Evolutionary conservation across 2,113 vertebrate genomes (phyloP), one percentile per base, ranked within the genome.

Genomic region (Theropithecus gelada): DNA sequence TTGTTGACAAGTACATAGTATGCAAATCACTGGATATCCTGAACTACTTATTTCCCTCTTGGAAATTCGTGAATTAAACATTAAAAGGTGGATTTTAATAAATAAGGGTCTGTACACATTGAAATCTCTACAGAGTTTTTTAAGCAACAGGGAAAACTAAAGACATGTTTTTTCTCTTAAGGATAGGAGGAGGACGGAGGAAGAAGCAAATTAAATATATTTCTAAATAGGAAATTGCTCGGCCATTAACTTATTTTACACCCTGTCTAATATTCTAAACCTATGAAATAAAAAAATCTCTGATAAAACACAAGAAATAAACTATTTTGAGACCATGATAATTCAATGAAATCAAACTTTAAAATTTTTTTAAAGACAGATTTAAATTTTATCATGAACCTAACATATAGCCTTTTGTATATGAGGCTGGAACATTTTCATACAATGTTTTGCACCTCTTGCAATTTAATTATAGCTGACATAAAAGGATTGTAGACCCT

Each of bases 61-160:
- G 96, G 92, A 93, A 97, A 87, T 97, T 97, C 50, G 88, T 87
- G 80, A 70, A 84, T 97, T 88, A 73, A 86, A 96, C 91, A 97
- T 98, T 97, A 98, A 98, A 98, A 96, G 55, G 66, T 93, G 10
- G 38, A 96, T 97, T 97, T 59, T 97, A 98, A 97, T 96, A 93
- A 97, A 97, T 96, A 66, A 97, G 92, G 94, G 43, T 55, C 75
- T 89, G 6, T 0, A 2, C 57, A 85, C 72, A 96, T 13, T 83
- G 64, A 72, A 81, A 97, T 98, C 94, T 88, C 78, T 68, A 68
- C 55, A 97, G 95, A 52, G 96, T 97, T 97, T 97, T 98, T 97
- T 94, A 97, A 90, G 94, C 81, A 96, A 30, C 6, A 82, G 64
- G 76, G 76, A 92, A 98, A 96, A 70, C 12, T 40, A 79, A 96